Evolutionary conservation across 2,797 vertebrate species (phyloP).

Genomic region (Diceros bicornis): DNA sequence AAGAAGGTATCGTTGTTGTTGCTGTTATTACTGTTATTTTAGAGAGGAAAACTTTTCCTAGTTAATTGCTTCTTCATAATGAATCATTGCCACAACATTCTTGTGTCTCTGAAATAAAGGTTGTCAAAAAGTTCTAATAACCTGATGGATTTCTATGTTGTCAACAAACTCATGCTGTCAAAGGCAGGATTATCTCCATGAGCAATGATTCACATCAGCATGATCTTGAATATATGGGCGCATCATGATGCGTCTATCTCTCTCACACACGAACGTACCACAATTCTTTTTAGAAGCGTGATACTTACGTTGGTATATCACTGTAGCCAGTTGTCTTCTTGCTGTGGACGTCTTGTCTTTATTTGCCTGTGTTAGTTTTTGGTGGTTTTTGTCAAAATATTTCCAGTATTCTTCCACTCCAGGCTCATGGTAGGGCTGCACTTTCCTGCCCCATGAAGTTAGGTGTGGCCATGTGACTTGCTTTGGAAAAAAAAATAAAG

Average conservation of each 20-base stretch:
- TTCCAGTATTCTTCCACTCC: background rate
- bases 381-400: background rate
- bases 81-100: background rate
- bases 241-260: background rate
- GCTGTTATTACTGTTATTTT: constrained; percentile 31
- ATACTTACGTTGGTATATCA: background rate
- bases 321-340: background rate
- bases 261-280: background rate
- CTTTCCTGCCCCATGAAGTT: background rate
- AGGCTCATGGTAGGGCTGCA: background rate
- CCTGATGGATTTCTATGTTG: constrained; percentile 5
- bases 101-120: constrained; percentile 41
- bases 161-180: constrained; percentile 33
- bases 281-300: background rate
- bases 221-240: background rate
- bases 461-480: background rate
- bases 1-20: background rate
- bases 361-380: background rate
- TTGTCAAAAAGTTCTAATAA: constrained; percentile 58
- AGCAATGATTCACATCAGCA: constrained; percentile 6
- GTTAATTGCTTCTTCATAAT: constrained; percentile 54
- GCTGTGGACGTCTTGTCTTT: background rate
- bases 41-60: background rate
- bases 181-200: constrained; percentile 28
- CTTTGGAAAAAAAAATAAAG: background rate